Conservation (phyloP, 1,140 invertebrate species). For the Drosophila trapezifrons region DNA sequence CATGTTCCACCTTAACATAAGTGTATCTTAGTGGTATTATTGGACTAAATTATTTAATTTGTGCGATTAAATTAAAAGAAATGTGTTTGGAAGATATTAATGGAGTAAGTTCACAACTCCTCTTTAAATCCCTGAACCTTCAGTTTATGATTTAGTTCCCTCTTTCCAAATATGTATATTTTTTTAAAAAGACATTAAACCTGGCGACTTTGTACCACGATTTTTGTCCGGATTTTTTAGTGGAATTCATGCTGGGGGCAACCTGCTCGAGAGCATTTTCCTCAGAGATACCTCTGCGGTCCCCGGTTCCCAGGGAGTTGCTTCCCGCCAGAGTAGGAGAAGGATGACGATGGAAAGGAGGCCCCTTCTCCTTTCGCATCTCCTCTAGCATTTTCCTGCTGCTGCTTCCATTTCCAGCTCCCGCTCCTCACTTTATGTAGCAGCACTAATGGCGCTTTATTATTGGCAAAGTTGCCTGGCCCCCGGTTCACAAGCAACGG, state of each 20-base stretch:
- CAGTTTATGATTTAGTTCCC: neutral
- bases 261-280: conserved; percentile 13
- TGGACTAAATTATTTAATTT: no score
- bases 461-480: conserved; percentile 74
- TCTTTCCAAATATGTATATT: neutral
- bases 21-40: no score
- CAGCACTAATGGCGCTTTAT: conserved; percentile 81
- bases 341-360: neutral
- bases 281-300: conserved; percentile 1
- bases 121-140: no score
- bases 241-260: neutral
- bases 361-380: neutral
- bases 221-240: conserved; percentile 11
- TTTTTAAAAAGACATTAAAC: neutral
- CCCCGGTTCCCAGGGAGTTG: neutral
- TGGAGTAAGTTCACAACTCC: no score
- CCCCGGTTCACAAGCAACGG: no score
- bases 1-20: no score
- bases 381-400: conserved; percentile 8
- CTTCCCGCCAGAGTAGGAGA: neutral
- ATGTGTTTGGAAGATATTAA: no score
- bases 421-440: conserved; percentile 67
- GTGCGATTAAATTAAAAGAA: no score
- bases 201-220: neutral
- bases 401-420: conserved; percentile 11